Evolutionary conservation across 2,888 invertebrate genomes (phyloP), one percentile per base, ranked within the genome.

Genomic region (Pilophorus perplexus): DNA sequence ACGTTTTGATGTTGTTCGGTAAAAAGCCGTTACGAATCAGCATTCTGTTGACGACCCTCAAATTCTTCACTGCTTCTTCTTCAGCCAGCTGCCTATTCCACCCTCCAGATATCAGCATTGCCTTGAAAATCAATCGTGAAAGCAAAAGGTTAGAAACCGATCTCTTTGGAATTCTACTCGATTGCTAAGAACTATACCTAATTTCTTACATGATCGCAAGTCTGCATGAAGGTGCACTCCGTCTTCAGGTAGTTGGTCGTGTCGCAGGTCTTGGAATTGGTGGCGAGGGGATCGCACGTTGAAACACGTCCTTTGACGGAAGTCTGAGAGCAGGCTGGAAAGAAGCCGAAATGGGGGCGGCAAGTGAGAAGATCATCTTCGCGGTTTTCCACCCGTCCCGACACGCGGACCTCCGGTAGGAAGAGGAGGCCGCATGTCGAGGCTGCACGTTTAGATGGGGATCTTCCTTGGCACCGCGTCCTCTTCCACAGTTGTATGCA

Each of bases 351-450:
- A 10, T 78, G 73, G 2, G 76, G 71, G 10, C 73, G 74, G 8
- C 74, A 68, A 2, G 78, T 78, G 50, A 78, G 78, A 67, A 76
- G 75, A 37, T 70, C 46, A 2, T 74, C 71, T 8, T 77, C 44
- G 18, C 22, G 23, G 23, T 55, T 44, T 12, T 42, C 50, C n/a
- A n/a, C n/a, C n/a, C n/a, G n/a, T n/a, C n/a, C n/a, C 10, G 38
- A 54, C 2, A 12, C 1, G 62, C 76, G 74, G 6, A 78, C 80
- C 50, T 79, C 74, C 0, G 81, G 81, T 20, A 80, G 74, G 71
- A 80, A 80, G 72, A 79, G 77, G 68, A 80, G 76, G 73, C 80
- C 79, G 72, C 80, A 80, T n/a, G n/a, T n/a, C 22, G 78, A 73
- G 73, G 69, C 67, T 33, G 48, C 67, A n/a, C 71, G 23, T 22